Conservation (phyloP, 1,140 invertebrate genomes). For the Dryas iulia region DNA sequence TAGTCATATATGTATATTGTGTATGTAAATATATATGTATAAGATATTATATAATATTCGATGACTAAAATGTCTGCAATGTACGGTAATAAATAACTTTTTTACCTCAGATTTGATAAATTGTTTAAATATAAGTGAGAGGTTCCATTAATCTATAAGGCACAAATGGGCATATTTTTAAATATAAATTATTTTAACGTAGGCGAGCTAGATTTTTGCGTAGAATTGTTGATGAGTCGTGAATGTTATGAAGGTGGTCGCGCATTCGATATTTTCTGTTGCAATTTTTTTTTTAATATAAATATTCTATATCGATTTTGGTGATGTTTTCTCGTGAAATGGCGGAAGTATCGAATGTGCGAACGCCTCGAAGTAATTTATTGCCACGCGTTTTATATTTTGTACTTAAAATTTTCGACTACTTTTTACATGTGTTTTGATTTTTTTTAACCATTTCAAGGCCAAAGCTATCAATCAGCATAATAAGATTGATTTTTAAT, state of each 20-base stretch:
- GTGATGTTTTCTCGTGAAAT: not conserved
- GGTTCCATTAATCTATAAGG: slow-evolving; percentile 35
- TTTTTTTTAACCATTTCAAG: not conserved
- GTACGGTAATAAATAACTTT: slow-evolving; percentile 1
- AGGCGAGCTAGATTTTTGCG: slow-evolving; percentile 27
- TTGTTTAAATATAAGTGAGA: slow-evolving; percentile 22
- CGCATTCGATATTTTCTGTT: not conserved
- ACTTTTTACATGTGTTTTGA: not conserved
- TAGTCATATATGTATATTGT: not conserved
- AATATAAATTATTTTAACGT: slow-evolving; percentile 30
- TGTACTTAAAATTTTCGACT: not conserved
- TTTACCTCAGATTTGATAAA: not conserved
- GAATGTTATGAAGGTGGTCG: slow-evolving; percentile 3
- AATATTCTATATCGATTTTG: not conserved
- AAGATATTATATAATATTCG: not conserved
- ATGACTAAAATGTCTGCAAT: not conserved
- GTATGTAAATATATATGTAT: not conserved
- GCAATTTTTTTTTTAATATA: not conserved
- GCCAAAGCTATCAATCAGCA: not conserved
- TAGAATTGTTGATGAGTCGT: slow-evolving; percentile 11
- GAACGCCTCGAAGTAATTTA: not conserved
- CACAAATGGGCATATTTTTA: slow-evolving; percentile 35
- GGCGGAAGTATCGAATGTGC: not conserved
- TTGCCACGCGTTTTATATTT: slow-evolving; percentile 3
- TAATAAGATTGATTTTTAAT: not conserved